Base-by-base conservation (phyloP, 53 echinoderm and acorn worm species). In the Temnopleurus reevesii region DNA sequence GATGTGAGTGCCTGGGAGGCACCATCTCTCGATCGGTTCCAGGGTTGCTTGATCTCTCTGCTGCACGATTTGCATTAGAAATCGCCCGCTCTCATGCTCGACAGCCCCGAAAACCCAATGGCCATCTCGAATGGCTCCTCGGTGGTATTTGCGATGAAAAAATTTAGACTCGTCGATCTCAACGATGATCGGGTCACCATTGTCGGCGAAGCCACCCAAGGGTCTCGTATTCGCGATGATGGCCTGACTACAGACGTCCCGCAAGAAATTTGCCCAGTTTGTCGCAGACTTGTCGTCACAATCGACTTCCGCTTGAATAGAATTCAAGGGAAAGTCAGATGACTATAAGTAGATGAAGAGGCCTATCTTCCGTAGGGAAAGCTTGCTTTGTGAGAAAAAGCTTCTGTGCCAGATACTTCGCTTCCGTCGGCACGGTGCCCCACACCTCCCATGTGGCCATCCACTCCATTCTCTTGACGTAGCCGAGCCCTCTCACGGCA, bases 131-230 rank as follows among this genome's bases (percentile, higher is more conserved):
- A 21, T 59, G 26, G 35, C 43, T 2, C 89, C 89, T 4, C 76
- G 77, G 43, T 90, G 90, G 46, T 79, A 90, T 28, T 90, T 90
- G 12, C 90, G n/a, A 36, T 90, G 60, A 19, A 90, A 90, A 33
- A 45, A 79, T 18, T 57, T 57, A 0, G 19, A 24, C 21, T 90
- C 81, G 28, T 90, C 45, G 15, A 90, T 80, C 46, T 90, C 90
- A 0, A 90, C 81, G 2, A 66, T 66, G 2, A 17, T 8, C 12
- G 13, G 35, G 35, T 15, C 35, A 35, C 66, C 66, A 24, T 65
- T 45, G n/a, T n/a, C n/a, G n/a, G n/a, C n/a, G n/a, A n/a, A n/a
- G n/a, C n/a, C n/a, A n/a, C n/a, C n/a, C n/a, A n/a, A n/a, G n/a
- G n/a, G n/a, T n/a, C n/a, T n/a, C n/a, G n/a, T n/a, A n/a, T n/a